phyloP scores from a whole-genome alignment of 2,888 invertebrate species.

The Allygus modestus region DNA sequence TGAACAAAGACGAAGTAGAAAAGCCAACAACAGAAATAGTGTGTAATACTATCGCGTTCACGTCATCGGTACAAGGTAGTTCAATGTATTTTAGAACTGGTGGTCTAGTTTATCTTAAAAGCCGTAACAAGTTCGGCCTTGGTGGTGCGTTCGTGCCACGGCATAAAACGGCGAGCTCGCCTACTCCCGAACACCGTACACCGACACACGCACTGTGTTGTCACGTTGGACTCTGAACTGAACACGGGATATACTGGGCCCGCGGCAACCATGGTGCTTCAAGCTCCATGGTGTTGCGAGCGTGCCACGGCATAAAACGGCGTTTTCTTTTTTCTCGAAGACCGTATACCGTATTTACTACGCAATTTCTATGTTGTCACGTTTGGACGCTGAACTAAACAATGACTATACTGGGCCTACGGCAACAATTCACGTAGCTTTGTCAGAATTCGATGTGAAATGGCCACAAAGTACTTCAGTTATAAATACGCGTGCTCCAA shows the following conservation, averaged over 20 bases:
- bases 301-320: slow-evolving; percentile 26
- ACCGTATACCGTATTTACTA: neutral
- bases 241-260: neutral
- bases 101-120: slow-evolving; percentile 45
- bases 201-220: neutral
- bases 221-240: neutral
- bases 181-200: neutral
- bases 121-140: slow-evolving; percentile 28
- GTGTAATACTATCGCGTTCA: no score
- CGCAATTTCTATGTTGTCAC: no score
- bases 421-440: no score
- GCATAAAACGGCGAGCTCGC: slow-evolving; percentile 22
- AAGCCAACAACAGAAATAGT: no score
- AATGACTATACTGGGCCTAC: neutral
- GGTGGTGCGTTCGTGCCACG: neutral
- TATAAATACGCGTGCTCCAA: no score
- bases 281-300: slow-evolving; percentile 9
- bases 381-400: neutral
- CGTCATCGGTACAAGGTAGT: neutral
- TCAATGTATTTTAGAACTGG: neutral
- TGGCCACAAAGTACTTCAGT: no score
- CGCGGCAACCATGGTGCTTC: no score
- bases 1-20: no score
- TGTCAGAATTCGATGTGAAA: no score
- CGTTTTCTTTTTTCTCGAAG: neutral